Evolutionary conservation across 2,888 invertebrate genomes (phyloP).

Genomic region (Oscheius sp.): DNA sequence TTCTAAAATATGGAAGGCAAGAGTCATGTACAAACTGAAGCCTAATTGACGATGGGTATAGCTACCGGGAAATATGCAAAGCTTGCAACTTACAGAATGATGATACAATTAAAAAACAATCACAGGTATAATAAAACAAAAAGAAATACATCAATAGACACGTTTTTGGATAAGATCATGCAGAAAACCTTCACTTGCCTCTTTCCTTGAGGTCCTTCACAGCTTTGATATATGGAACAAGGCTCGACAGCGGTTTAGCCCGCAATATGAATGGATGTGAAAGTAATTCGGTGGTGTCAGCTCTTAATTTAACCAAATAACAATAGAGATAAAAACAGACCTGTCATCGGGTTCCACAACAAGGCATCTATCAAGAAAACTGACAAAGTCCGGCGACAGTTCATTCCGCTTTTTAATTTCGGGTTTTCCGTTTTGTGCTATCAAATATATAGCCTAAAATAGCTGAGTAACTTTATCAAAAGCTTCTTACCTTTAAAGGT

Average conservation of each 20-base stretch:
- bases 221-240: constrained; percentile 89
- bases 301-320: constrained; percentile 71
- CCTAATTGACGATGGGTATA: no score
- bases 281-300: constrained; percentile 89
- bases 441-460: constrained; percentile 84
- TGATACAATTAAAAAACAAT: neutral
- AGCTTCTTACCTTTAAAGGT: constrained; percentile 78
- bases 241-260: constrained; percentile 84
- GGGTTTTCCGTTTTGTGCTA: constrained; percentile 93
- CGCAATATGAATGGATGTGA: constrained; percentile 86
- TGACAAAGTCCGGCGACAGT: constrained; percentile 80
- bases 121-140: neutral
- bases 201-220: constrained; percentile 80
- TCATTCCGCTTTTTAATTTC: constrained; percentile 86
- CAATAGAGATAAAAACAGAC: constrained; percentile 25
- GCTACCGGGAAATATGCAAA: no score
- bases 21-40: no score
- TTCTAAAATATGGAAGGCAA: no score
- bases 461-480: neutral
- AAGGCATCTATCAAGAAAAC: constrained; percentile 81
- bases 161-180: no score
- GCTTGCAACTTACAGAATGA: no score
- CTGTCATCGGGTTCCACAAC: constrained; percentile 59
- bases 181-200: constrained; percentile 24
- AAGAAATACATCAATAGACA: neutral